Evolutionary conservation across 2,888 invertebrate species (phyloP).

Genomic region (Trachelus stipa): DNA sequence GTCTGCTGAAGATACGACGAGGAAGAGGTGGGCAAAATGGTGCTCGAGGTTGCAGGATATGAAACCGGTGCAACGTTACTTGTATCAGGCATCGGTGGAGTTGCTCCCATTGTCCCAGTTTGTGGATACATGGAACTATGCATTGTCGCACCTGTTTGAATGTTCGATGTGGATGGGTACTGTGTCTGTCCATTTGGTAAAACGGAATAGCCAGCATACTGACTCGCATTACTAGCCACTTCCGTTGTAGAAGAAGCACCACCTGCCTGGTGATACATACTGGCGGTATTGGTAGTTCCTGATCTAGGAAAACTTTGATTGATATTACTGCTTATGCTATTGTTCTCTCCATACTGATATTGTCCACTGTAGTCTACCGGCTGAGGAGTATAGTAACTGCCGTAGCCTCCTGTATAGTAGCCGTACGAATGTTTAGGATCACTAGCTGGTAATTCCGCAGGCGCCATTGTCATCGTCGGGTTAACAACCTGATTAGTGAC

Average conservation of each 20-base stretch:
- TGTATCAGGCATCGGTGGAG: conserved; percentile 16
- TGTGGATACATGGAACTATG: not conserved
- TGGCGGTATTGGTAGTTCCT: conserved; percentile 38
- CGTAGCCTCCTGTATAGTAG: conserved; percentile 37
- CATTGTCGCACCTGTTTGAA: not conserved
- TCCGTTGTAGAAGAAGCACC: conserved; percentile 29
- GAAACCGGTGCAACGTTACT: not conserved
- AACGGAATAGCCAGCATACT: conserved; percentile 34
- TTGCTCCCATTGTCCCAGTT: conserved; percentile 18
- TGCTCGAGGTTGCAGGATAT: conserved; percentile 11
- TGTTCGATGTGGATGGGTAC: conserved; percentile 17
- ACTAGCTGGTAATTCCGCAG: not conserved
- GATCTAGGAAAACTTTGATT: conserved; percentile 38
- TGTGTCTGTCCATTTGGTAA: conserved; percentile 16
- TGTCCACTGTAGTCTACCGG: conserved; percentile 24
- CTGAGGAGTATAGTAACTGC: conserved; percentile 35
- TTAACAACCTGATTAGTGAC: conserved; percentile 72
- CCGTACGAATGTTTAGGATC: conserved; percentile 31
- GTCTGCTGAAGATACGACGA: conserved; percentile 11
- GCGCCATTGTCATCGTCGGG: conserved; percentile 5
- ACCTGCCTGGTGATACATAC: conserved; percentile 41
- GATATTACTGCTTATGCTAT: conserved; percentile 23
- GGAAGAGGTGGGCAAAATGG: conserved; percentile 9
- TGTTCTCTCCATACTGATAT: conserved; percentile 24
- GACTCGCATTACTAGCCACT: conserved; percentile 32